Evolutionary conservation across 2,113 vertebrate genomes (phyloP), one percentile per base, ranked within the genome.

Genomic region (Carassius carassius): DNA sequence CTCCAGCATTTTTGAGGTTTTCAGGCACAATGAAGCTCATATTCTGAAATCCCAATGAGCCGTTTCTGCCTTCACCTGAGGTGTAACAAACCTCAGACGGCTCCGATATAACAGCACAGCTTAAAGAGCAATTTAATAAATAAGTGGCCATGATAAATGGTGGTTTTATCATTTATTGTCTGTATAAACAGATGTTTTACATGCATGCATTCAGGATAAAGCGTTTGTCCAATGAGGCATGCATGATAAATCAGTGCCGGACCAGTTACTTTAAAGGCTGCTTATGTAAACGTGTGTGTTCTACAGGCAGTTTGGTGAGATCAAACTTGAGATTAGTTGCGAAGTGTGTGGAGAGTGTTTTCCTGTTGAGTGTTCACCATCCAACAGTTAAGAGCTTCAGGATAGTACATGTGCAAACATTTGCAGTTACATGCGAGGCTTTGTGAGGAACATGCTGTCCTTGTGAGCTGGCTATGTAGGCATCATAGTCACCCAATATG

Each of bases 271-370:
- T 21, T n/a, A 35, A 12, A 25, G 3, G 16, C 17, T n/a, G 35
- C 17, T 77, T 35, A 77, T 58, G 29, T 35, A 77, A 77, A 19
- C 23, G 5, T 54, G 25, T 56, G 49, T 76, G 49, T 56, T 72
- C 3, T 13, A n/a, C 3, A 37, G 29, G 2, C 49, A 77, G 17
- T 2, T 37, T 58, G 51, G 29, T 13, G 51, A 78, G 54, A 25
- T 58, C 11, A 5, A 76, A 32, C 23, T 2, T 69, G 35, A 51
- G 5, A 70, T 70, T 51, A 56, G 65, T 51, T 82, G 70, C 14
- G 5, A 37, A 83, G 85, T 8, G 44, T 65, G 21, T 58, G 2
- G 3, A n/a, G 19, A 32, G 65, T 70, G 82, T 74, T 74, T 78
- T 56, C 76, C 41, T 44, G 41, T 44, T 44, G 9, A 44, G 41